Evolutionary conservation across 2,113 vertebrate genomes (phyloP).

Genomic region (Cairina moschata): DNA sequence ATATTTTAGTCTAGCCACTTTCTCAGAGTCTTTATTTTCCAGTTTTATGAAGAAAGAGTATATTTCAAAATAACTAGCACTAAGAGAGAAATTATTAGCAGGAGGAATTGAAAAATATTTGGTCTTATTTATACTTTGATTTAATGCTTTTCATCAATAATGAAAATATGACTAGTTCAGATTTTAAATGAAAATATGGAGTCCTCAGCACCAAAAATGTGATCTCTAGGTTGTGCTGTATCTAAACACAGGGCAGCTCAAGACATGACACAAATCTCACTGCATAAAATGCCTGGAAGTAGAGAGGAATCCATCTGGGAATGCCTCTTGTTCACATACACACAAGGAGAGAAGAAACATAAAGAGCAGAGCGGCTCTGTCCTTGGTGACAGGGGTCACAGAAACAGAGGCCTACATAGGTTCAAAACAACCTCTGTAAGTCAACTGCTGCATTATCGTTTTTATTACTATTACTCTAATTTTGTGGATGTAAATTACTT

Average conservation of each 20-base stretch:
- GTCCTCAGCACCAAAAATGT: not conserved
- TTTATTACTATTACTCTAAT: not conserved
- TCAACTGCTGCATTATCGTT: not conserved
- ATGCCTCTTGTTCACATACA: rapidly evolving
- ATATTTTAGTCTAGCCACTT: not conserved
- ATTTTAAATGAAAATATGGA: rapidly evolving
- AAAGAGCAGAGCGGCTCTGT: not conserved
- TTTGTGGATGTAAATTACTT: not conserved
- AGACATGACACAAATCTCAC: not conserved
- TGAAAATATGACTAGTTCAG: not conserved
- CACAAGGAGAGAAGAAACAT: not conserved
- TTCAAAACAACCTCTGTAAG: not conserved
- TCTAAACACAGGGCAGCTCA: not conserved
- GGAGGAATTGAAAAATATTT: not conserved
- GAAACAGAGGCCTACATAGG: not conserved
- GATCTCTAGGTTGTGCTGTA: rapidly evolving
- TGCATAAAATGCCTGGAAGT: not conserved
- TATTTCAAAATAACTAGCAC: not conserved
- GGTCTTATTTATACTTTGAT: rapidly evolving
- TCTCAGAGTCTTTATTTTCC: not conserved
- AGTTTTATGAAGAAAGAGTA: not conserved
- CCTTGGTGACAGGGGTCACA: rapidly evolving
- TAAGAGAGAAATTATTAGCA: not conserved
- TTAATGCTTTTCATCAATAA: not conserved
- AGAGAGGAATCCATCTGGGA: not conserved